Conservation (phyloP, 2,888 invertebrate species). For the Poecilus cupreus region DNA sequence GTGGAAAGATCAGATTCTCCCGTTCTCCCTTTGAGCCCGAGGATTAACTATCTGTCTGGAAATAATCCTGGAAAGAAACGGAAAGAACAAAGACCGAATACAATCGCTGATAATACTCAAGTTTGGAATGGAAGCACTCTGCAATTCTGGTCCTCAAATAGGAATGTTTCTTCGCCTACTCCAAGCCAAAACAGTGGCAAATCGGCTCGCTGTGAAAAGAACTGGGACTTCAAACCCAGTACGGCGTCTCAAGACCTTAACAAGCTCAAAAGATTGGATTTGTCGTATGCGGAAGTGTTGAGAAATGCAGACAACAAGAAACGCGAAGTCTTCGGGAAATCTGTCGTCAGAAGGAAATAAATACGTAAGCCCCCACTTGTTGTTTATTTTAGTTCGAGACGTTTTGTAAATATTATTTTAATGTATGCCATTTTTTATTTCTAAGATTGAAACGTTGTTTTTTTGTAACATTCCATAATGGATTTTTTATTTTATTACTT, state of each 20-base stretch:
- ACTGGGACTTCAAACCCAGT: slow-evolving; percentile 77
- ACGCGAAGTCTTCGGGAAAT: slow-evolving; percentile 29
- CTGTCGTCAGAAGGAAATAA: slow-evolving; percentile 47
- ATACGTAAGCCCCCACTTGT: slow-evolving; percentile 7
- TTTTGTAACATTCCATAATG: slow-evolving; percentile 47
- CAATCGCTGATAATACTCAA: slow-evolving; percentile 66
- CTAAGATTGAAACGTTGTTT: slow-evolving; percentile 47
- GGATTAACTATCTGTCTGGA: slow-evolving; percentile 77
- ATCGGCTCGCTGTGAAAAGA: slow-evolving; percentile 67
- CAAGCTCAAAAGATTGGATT: slow-evolving; percentile 85
- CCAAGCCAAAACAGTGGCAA: slow-evolving; percentile 75
- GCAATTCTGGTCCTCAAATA: slow-evolving; percentile 79
- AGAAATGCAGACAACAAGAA: slow-evolving; percentile 79
- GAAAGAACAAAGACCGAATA: slow-evolving; percentile 74
- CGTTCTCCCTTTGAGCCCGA: slow-evolving; percentile 81
- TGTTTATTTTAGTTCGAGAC: slow-evolving; percentile 39
- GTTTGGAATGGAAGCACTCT: slow-evolving; percentile 84
- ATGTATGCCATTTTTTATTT: slow-evolving; percentile 53
- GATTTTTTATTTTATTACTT: slow-evolving; percentile 10
- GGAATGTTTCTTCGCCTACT: slow-evolving; percentile 76
- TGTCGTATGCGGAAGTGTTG: slow-evolving; percentile 90
- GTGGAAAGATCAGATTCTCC: slow-evolving; percentile 82
- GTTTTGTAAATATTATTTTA: slow-evolving; percentile 57
- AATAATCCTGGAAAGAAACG: slow-evolving; percentile 70
- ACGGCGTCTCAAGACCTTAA: slow-evolving; percentile 89